phyloP scores from a whole-genome alignment of 2,888 invertebrate species.

The Diaphora mendica region DNA sequence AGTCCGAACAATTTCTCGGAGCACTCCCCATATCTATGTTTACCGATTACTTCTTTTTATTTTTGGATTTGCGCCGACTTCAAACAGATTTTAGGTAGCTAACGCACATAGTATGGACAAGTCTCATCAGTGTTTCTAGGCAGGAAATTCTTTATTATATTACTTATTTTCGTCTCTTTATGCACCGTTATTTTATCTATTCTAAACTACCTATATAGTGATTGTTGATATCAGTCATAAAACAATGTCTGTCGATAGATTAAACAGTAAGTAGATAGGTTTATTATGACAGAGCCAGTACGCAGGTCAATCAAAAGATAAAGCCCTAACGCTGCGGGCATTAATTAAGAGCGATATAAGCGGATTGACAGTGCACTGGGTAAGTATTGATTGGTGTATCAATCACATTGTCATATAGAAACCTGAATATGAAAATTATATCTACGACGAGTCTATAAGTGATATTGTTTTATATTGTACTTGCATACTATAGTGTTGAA shows the following conservation, averaged over 20 bases:
- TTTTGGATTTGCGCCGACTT: no score
- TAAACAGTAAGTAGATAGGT: conserved; percentile 38
- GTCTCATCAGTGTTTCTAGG: no score
- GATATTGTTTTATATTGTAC: background rate
- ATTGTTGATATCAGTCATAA: conserved; percentile 20
- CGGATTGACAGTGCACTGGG: conserved; percentile 70
- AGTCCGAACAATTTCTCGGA: no score
- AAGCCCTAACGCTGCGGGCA: conserved; percentile 70
- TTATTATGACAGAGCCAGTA: conserved; percentile 47
- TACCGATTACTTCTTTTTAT: no score
- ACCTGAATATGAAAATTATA: background rate
- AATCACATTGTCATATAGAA: conserved; percentile 4
- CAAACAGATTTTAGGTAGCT: no score
- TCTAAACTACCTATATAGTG: conserved; percentile 3
- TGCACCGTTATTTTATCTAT: conserved; percentile 5
- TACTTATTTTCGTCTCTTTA: background rate
- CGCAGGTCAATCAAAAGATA: conserved; percentile 83
- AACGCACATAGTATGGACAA: no score
- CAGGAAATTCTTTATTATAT: background rate
- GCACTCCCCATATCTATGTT: no score
- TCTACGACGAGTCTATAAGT: background rate
- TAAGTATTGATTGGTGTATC: conserved; percentile 33
- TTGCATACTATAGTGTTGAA: background rate
- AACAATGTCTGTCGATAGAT: conserved; percentile 35
- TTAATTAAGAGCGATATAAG: conserved; percentile 79